These are phyloP conservation scores for Coptotermes formosanus DNA, from an alignment of 1,140 invertebrate species.

Conservation along the genomic window DNA sequence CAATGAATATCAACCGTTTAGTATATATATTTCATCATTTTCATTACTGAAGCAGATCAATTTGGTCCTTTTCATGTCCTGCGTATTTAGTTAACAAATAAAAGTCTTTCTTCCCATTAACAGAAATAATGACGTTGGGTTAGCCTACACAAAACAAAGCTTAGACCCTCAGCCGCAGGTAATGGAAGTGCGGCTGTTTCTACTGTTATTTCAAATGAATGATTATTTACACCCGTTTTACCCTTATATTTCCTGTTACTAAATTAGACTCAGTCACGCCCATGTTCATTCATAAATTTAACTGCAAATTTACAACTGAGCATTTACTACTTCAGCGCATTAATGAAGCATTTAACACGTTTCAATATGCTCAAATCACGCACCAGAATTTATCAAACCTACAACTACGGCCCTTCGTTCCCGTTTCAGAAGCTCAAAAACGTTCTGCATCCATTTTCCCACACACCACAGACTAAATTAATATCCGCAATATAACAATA, in stretches of 20 bases:
- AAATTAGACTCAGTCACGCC: background rate
- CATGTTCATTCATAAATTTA: constrained; percentile 5
- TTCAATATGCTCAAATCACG: background rate
- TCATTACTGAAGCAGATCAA: too few species aligned
- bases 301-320: background rate
- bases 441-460: background rate
- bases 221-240: background rate
- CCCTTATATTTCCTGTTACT: constrained; percentile 15
- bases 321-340: background rate
- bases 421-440: background rate
- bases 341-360: constrained; percentile 9
- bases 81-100: too few species aligned
- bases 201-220: background rate
- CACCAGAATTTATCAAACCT: background rate
- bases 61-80: too few species aligned
- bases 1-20: too few species aligned
- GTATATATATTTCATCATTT: too few species aligned
- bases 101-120: too few species aligned
- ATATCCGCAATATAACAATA: background rate
- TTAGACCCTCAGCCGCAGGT: too few species aligned
- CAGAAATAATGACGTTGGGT: too few species aligned
- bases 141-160: too few species aligned
- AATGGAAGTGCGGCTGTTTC: too few species aligned
- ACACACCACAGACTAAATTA: background rate
- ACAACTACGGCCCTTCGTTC: background rate